phyloP scores from a whole-genome alignment of 2,888 invertebrate genomes.

The Prosopocoilus inquinatus region DNA sequence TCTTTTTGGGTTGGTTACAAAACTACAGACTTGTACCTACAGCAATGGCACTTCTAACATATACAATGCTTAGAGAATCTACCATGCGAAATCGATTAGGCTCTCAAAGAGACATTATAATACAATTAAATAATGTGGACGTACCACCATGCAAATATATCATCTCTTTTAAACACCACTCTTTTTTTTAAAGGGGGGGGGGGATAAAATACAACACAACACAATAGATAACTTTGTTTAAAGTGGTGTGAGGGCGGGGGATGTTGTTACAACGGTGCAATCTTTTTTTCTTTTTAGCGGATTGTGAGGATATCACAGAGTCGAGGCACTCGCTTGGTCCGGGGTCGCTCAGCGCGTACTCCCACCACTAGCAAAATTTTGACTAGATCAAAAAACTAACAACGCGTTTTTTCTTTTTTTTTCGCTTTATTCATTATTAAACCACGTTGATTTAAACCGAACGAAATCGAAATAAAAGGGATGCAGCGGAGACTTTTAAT shows the following conservation, averaged over 20 bases:
- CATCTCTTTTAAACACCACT: slow-evolving; percentile 22
- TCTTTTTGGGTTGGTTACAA: slow-evolving; percentile 53
- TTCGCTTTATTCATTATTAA: background rate
- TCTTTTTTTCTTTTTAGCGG: slow-evolving; percentile 17
- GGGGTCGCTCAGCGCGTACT: slow-evolving; percentile 41
- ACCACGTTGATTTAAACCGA: background rate
- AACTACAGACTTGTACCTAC: slow-evolving; percentile 48
- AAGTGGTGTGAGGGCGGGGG: slow-evolving; percentile 11
- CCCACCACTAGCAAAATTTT: slow-evolving; percentile 36
- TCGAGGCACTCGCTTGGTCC: slow-evolving; percentile 52
- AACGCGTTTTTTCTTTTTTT: slow-evolving; percentile 4
- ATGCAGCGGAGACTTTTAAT: background rate
- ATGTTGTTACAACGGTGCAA: slow-evolving; percentile 11
- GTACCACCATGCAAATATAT: slow-evolving; percentile 33
- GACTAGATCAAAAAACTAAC: slow-evolving; percentile 38
- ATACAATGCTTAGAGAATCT: slow-evolving; percentile 48
- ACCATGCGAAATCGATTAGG: slow-evolving; percentile 50
- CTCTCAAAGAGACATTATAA: slow-evolving; percentile 31
- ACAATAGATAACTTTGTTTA: slow-evolving; percentile 4
- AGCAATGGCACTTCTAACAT: slow-evolving; percentile 50
- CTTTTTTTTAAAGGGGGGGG: slow-evolving; percentile 2
- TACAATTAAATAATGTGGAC: slow-evolving; percentile 33
- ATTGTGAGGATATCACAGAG: slow-evolving; percentile 51
- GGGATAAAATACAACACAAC: background rate
- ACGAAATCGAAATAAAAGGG: slow-evolving; percentile 1